These are phyloP conservation scores for Troides helena DNA, from an alignment of 2,888 invertebrate genomes.

Conservation along the genomic window DNA sequence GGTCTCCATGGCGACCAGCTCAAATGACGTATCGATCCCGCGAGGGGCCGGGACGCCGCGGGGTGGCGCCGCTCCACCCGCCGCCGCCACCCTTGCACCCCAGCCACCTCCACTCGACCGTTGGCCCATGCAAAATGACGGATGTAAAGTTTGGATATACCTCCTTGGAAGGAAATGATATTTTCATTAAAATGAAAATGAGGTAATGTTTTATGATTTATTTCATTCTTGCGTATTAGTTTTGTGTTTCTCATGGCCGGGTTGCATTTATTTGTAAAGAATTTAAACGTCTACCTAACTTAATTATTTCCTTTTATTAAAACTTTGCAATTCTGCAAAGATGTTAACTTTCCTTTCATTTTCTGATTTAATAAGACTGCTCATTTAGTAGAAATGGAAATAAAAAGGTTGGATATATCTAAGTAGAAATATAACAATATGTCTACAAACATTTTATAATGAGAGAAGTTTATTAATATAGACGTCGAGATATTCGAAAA, in stretches of 20 bases:
- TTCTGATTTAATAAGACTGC: background rate
- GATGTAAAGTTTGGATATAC: conserved; percentile 80
- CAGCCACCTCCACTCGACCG: conserved; percentile 70
- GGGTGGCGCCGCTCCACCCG: conserved; percentile 77
- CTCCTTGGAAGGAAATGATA: conserved; percentile 78
- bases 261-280: conserved; percentile 6
- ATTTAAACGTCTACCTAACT: conserved; percentile 13
- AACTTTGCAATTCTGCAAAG: background rate
- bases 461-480: no score
- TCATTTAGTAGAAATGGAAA: no score
- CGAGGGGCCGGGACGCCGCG: conserved; percentile 64
- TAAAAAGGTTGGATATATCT: no score
- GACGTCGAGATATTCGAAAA: no score
- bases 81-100: conserved; percentile 64
- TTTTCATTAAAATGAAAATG: conserved; percentile 78
- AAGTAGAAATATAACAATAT: no score
- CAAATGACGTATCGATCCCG: conserved; percentile 81
- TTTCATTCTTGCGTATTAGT: conserved; percentile 43
- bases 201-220: conserved; percentile 64
- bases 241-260: conserved; percentile 15
- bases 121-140: conserved; percentile 81
- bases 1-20: conserved; percentile 81
- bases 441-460: no score
- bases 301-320: conserved; percentile 3
- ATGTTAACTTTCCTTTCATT: background rate